phyloP scores from a whole-genome alignment of 2,113 vertebrate genomes.

The Ophiodon elongatus region DNA sequence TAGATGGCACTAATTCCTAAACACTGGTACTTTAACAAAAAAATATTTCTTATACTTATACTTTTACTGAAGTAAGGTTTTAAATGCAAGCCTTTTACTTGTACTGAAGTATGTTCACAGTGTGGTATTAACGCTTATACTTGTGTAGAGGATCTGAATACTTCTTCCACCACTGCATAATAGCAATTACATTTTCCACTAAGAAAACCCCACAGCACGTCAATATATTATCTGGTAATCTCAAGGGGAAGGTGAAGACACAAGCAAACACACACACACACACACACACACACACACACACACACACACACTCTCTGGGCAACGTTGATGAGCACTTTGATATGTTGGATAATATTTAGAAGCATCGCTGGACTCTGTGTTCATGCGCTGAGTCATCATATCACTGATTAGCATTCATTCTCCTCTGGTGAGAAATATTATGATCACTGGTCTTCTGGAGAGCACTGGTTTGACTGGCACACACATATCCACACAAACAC shows the following conservation, averaged over 20 bases:
- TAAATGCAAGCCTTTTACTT: not conserved
- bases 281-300: no score
- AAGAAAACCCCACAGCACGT: not conserved
- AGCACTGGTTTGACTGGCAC: conserved; percentile 33
- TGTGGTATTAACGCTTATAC: no score
- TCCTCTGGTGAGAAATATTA: conserved; percentile 43
- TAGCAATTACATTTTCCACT: not conserved
- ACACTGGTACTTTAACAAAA: not conserved
- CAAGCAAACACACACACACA: no score
- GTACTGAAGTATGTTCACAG: no score
- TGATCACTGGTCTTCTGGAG: conserved; percentile 35
- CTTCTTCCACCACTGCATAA: not conserved
- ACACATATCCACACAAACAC: conserved; percentile 23
- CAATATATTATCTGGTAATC: not conserved
- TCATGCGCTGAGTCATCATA: conserved; percentile 15
- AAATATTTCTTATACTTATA: not conserved
- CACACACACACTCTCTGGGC: no score
- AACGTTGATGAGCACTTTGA: not conserved
- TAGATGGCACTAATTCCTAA: not conserved
- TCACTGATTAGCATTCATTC: conserved; percentile 33
- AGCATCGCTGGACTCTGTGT: not conserved
- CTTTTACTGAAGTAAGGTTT: not conserved
- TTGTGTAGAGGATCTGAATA: no score
- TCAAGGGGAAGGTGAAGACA: not conserved
- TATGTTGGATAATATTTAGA: not conserved